These are phyloP conservation scores for Malachius bipustulatus DNA, from an alignment of 2,888 invertebrate genomes.

Conservation along the genomic window DNA sequence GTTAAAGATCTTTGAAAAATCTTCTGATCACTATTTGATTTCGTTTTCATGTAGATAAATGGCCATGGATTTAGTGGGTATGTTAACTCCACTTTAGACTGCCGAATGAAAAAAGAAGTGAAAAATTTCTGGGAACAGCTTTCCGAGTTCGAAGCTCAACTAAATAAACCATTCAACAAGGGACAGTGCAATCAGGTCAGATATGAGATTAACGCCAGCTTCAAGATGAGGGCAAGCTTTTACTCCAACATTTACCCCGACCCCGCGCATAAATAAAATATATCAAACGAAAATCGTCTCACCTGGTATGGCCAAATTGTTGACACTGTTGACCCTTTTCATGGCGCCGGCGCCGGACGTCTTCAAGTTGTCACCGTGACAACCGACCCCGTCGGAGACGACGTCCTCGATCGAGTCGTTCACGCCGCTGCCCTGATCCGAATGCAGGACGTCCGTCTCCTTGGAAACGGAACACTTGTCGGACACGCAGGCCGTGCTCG, in stretches of 20 bases:
- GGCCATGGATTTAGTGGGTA: too few relatives aligned
- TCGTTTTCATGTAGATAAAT: too few relatives aligned
- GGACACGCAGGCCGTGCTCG: slow-evolving; percentile 47
- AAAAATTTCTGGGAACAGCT: too few relatives aligned
- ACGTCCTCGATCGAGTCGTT: slow-evolving; percentile 35
- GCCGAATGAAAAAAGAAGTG: too few relatives aligned
- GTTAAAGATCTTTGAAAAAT: too few relatives aligned
- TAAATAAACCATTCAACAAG: neutral
- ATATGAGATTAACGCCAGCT: too few relatives aligned
- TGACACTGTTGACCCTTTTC: slow-evolving; percentile 60
- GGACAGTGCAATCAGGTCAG: too few relatives aligned
- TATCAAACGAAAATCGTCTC: slow-evolving; percentile 26
- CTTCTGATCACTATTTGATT: too few relatives aligned
- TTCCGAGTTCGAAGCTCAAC: slow-evolving; percentile 6
- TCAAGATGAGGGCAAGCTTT: too few relatives aligned
- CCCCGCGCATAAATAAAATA: too few relatives aligned
- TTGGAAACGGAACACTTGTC: slow-evolving; percentile 19
- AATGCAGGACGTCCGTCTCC: slow-evolving; percentile 23
- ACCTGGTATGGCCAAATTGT: slow-evolving; percentile 54
- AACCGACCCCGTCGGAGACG: slow-evolving; percentile 20
- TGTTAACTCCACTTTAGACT: too few relatives aligned
- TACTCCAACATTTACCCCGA: too few relatives aligned
- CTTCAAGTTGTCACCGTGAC: slow-evolving; percentile 14
- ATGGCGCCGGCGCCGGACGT: slow-evolving; percentile 25
- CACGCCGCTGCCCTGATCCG: slow-evolving; percentile 38